Evolutionary conservation across 2,797 vertebrate genomes (phyloP).

Genomic region (Oreortyx pictus): DNA sequence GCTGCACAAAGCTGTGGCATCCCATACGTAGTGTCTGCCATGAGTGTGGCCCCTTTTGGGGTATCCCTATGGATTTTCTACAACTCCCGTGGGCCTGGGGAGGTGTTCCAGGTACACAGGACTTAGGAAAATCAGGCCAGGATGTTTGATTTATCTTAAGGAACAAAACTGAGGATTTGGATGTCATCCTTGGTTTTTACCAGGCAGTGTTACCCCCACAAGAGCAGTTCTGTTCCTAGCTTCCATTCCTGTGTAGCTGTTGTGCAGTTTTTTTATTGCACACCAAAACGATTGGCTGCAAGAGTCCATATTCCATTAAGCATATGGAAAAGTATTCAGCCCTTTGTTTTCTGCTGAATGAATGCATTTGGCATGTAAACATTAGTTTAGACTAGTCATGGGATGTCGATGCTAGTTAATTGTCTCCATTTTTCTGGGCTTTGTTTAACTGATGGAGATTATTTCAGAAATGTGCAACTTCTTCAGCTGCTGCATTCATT

Average conservation of each 20-base stretch:
- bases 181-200: not conserved
- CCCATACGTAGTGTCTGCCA: not conserved
- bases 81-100: not conserved
- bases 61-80: not conserved
- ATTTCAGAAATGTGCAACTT: slow-evolving; percentile 46
- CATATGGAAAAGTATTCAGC: slow-evolving; percentile 56
- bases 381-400: slow-evolving; percentile 62
- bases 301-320: slow-evolving; percentile 57
- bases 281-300: slow-evolving; percentile 44
- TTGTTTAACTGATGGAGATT: slow-evolving; percentile 4
- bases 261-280: not conserved
- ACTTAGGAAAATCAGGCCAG: not conserved
- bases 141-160: not conserved
- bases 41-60: not conserved
- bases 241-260: not conserved
- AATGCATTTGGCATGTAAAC: slow-evolving; percentile 48
- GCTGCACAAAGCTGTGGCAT: not conserved
- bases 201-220: not conserved
- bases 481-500: slow-evolving; percentile 20
- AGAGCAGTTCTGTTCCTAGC: not conserved
- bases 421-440: slow-evolving; percentile 44
- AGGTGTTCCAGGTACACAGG: not conserved
- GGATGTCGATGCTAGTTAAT: slow-evolving; percentile 47
- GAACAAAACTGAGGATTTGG: not conserved
- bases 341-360: slow-evolving; percentile 54